A percentile compares a stretch with the other conserved stretches of the same genome.
These are phyloP conservation scores for Drosophila simulans DNA, from an alignment of 1,140 invertebrate species.

Conservation along the genomic window DNA sequence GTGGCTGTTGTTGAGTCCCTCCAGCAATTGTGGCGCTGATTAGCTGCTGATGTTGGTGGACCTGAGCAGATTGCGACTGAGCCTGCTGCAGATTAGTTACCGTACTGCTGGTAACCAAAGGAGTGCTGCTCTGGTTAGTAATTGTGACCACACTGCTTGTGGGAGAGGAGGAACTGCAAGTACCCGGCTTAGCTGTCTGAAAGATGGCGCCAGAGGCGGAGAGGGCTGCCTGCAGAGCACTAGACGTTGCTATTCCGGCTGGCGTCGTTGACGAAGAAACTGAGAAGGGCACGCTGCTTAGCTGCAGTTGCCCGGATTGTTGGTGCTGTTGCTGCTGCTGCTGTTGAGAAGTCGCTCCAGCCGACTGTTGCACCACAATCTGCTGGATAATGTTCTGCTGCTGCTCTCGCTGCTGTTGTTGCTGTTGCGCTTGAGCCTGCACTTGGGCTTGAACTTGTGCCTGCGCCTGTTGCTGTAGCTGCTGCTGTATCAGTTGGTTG, in stretches of 20 bases:
- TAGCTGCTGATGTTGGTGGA: conserved; percentile 57
- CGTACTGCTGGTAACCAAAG: conserved; percentile 73
- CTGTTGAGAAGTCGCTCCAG: conserved; percentile 58
- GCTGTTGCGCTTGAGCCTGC: conserved; percentile 65
- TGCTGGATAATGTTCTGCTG: conserved; percentile 80
- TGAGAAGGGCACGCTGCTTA: conserved; percentile 80
- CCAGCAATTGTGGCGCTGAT: conserved; percentile 56
- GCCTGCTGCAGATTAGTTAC: conserved; percentile 68
- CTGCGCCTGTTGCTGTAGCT: conserved; percentile 76
- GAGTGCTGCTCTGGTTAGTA: conserved; percentile 69
- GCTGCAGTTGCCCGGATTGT: conserved; percentile 46
- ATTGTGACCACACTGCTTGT: conserved; percentile 77
- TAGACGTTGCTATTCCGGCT: conserved; percentile 78
- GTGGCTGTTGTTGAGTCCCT: conserved; percentile 63
- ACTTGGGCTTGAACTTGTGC: conserved; percentile 43
- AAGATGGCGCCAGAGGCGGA: conserved; percentile 58
- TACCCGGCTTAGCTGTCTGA: conserved; percentile 55
- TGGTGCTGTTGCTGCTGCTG: conserved; percentile 40
- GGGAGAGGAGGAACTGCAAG: conserved; percentile 49
- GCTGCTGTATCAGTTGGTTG: conserved; percentile 78
- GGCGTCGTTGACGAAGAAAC: conserved; percentile 85
- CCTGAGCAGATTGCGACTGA: conserved; percentile 55
- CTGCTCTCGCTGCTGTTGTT: conserved; percentile 76
- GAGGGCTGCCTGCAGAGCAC: conserved; percentile 64
- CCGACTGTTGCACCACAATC: conserved; percentile 60